Evolutionary conservation across 2,888 invertebrate genomes (phyloP).

Genomic region (Parapristionchus giblindavisi): DNA sequence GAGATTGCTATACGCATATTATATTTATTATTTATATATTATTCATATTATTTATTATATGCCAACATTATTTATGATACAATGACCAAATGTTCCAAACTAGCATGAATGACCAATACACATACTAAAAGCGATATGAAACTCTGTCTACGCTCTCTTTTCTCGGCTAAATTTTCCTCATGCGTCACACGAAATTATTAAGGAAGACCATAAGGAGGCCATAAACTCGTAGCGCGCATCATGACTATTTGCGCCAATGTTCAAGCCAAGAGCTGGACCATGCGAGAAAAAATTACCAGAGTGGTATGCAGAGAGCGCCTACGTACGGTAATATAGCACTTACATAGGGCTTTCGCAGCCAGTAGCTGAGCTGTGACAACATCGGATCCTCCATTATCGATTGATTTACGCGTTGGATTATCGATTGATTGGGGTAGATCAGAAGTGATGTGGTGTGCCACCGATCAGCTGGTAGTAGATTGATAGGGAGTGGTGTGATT

Average conservation of each 20-base stretch:
- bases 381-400: slow-evolving; percentile 29
- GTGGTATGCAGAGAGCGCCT: background rate
- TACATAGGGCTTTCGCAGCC: slow-evolving; percentile 27
- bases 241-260: background rate
- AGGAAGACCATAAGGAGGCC: too few relatives aligned
- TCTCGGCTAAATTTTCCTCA: too few relatives aligned
- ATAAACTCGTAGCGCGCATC: background rate
- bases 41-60: too few relatives aligned
- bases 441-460: background rate
- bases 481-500: background rate
- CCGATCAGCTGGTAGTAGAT: too few relatives aligned
- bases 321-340: background rate
- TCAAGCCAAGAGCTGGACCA: background rate
- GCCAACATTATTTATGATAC: too few relatives aligned
- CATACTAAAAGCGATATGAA: too few relatives aligned
- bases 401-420: background rate
- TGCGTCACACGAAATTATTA: too few relatives aligned
- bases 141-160: too few relatives aligned
- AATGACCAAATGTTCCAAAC: too few relatives aligned
- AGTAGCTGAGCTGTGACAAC: slow-evolving; percentile 33
- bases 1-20: too few relatives aligned
- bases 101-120: too few relatives aligned
- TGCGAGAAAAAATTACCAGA: background rate
- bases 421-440: background rate
- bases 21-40: too few relatives aligned